Evolutionary conservation across 2,113 vertebrate species (phyloP), one percentile per base, ranked within the genome.

Genomic region (Ellobius talpinus): DNA sequence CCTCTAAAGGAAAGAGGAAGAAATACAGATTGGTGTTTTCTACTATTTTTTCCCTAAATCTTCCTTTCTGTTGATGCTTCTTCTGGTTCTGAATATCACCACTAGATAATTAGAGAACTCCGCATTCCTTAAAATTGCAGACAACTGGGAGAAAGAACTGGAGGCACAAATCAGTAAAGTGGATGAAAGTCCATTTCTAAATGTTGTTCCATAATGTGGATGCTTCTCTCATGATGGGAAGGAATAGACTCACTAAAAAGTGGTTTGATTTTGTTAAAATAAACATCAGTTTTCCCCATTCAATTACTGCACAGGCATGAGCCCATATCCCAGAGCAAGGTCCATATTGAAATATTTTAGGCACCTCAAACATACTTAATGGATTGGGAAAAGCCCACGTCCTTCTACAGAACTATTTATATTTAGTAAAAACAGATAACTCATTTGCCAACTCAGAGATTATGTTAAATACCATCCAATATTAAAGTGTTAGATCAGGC

Each of bases 211-310:
- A 47, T 78, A 91, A 82, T 84, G 21, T 1, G 3, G 4, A 76
- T 55, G 65, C 24, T 92, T 97, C 65, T 88, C 45, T 81, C 31
- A 68, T 63, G 88, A 84, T 74, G 14, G 24, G 4, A 79, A 73
- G 73, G 84, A 93, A 70, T 14, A 92, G 82, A 81, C 87, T 89
- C 86, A n/a, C 86, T 39, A 3, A 93, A 95, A 90, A 58, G 47
- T n/a, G 85, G 90, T 92, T 93, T 91, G 29, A 33, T 90, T 95
- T 96, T 93, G 29, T 79, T 95, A 95, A 95, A 97, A 95, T 93
- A 97, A 95, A 95, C 76, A 93, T 79, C 93, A 93, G 72, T 36
- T 26, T 61, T 58, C 19, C 1, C 26, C 39, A 94, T 93, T 95
- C 77, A 96, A 58, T 97, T 96, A 95, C 91, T 66, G 85, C 72